Conservation (phyloP, 1,140 invertebrate genomes). For the Archivesica marissinica region DNA sequence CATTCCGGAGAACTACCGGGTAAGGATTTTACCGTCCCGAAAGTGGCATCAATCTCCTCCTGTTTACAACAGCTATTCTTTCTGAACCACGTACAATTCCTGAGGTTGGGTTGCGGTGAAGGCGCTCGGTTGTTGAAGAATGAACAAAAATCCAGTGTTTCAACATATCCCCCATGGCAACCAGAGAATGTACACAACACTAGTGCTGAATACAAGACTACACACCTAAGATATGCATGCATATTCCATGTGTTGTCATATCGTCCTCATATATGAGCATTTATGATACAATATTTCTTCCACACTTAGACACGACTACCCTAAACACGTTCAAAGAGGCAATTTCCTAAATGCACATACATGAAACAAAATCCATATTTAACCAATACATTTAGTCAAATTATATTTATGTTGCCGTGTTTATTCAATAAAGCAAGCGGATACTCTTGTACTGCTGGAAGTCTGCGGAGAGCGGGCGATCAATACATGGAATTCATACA, state of each 20-base stretch:
- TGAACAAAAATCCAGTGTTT: constrained; percentile 78
- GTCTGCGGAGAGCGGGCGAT: background rate
- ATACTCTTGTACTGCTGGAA: background rate
- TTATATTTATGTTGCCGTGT: constrained; percentile 2
- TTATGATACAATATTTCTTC: background rate
- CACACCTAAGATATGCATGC: background rate
- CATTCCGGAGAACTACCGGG: constrained; percentile 81
- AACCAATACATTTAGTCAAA: background rate
- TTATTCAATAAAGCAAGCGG: background rate
- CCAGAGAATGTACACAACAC: background rate
- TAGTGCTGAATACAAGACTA: background rate
- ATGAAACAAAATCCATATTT: background rate
- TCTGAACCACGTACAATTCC: constrained; percentile 84
- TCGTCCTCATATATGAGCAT: background rate
- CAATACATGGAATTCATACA: too few relatives aligned
- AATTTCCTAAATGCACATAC: background rate
- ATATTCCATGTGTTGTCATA: constrained; percentile 19
- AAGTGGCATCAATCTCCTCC: constrained; percentile 83
- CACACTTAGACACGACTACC: background rate
- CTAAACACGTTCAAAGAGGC: background rate
- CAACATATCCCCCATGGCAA: background rate
- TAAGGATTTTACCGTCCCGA: constrained; percentile 82
- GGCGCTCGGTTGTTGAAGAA: constrained; percentile 84
- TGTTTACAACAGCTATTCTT: constrained; percentile 83
- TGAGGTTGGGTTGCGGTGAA: constrained; percentile 80